These are phyloP conservation scores for Syngnathus scovelli DNA, from an alignment of 2,113 vertebrate genomes.

Conservation along the genomic window DNA sequence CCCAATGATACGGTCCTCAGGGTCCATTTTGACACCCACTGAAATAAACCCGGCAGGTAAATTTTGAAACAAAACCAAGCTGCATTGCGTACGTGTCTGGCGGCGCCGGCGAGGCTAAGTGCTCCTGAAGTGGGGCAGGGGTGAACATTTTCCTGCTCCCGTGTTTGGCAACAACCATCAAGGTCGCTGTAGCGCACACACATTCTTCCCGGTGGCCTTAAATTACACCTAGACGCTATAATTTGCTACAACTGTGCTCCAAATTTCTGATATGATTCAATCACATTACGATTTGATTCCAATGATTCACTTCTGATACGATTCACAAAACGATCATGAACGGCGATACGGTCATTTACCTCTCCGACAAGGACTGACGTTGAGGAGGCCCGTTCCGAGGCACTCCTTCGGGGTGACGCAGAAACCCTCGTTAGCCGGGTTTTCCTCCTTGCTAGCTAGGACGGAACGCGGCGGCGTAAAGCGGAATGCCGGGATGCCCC, in stretches of 20 bases:
- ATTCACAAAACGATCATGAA: background rate
- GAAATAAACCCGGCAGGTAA: background rate
- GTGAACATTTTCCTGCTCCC: constrained; percentile 63
- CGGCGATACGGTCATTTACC: constrained; percentile 60
- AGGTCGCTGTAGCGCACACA: constrained; percentile 29
- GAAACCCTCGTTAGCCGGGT: constrained; percentile 87
- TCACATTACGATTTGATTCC: background rate
- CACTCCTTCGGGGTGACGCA: constrained; percentile 80
- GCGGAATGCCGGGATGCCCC: constrained; percentile 81
- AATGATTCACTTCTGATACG: background rate
- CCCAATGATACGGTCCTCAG: no score
- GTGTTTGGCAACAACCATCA: constrained; percentile 55
- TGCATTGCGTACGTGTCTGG: constrained; percentile 6
- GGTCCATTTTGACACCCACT: background rate
- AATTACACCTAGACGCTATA: background rate
- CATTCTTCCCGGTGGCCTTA: background rate
- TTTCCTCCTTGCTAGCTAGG: constrained; percentile 80
- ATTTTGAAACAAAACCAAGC: constrained; percentile 6
- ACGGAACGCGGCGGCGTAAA: constrained; percentile 80
- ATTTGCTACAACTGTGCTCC: no score
- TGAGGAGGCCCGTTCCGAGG: constrained; percentile 83
- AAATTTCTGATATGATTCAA: background rate
- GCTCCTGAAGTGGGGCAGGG: constrained; percentile 61
- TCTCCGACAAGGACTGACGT: constrained; percentile 84
- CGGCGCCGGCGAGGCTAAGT: background rate